These are phyloP conservation scores for Eriocheir sinensis DNA, from an alignment of 1,140 invertebrate species.

Conservation along the genomic window DNA sequence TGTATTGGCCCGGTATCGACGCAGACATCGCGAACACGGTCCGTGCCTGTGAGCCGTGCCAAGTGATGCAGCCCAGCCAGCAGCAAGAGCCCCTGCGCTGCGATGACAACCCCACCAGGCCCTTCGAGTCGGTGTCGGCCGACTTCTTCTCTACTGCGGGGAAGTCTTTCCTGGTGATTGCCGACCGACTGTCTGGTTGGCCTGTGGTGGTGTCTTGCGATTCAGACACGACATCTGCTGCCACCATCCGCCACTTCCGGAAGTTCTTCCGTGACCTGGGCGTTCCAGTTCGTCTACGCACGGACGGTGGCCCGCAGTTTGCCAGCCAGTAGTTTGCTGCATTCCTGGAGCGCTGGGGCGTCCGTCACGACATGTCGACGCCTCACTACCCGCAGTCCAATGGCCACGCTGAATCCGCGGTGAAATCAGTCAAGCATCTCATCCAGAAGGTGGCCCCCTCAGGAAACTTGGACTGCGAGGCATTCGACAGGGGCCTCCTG, in stretches of 20 bases:
- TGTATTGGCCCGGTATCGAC: constrained; percentile 62
- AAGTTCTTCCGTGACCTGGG: constrained; percentile 7
- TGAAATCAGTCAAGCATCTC: constrained; percentile 39
- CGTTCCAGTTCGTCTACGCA: constrained; percentile 27
- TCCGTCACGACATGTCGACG: constrained; percentile 32
- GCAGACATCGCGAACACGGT: too few species aligned
- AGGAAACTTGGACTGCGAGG: too few species aligned
- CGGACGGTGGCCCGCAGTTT: constrained; percentile 42
- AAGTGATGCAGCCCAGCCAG: too few species aligned
- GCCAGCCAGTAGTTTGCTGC: background rate
- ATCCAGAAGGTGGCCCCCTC: background rate
- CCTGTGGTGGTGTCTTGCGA: constrained; percentile 11
- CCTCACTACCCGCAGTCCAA: constrained; percentile 23
- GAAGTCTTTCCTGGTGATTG: constrained; percentile 35
- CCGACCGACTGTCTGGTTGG: constrained; percentile 47
- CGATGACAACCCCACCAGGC: background rate
- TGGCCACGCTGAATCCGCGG: background rate
- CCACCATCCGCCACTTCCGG: background rate
- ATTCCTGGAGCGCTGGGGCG: constrained; percentile 46
- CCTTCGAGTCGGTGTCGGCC: constrained; percentile 53
- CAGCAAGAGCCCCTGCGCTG: too few species aligned
- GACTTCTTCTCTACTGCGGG: constrained; percentile 56
- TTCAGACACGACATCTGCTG: background rate
- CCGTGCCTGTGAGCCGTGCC: too few species aligned
- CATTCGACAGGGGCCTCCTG: too few species aligned